Evolutionary conservation across 2,797 vertebrate species (phyloP).

Genomic region (Platalea minor): DNA sequence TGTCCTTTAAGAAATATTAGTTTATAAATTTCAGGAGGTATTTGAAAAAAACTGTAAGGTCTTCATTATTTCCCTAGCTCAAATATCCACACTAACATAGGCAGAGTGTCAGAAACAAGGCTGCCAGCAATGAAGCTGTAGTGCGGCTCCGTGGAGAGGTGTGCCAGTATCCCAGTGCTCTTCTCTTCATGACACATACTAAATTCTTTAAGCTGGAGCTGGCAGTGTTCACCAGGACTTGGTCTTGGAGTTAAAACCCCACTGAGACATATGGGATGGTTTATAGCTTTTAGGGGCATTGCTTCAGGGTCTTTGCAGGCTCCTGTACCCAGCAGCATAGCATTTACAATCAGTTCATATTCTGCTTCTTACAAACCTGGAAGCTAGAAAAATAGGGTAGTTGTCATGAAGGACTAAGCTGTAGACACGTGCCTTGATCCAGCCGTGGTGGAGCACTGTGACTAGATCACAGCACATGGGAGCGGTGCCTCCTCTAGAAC

Average conservation of each 20-base stretch:
- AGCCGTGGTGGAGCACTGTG: rapidly evolving
- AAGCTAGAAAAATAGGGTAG: neutral
- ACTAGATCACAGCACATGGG: neutral
- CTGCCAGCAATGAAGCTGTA: neutral
- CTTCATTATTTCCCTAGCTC: neutral
- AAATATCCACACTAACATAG: neutral
- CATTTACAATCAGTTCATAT: neutral
- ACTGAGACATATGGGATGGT: neutral
- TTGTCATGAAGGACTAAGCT: neutral
- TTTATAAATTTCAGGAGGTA: neutral
- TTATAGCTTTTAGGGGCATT: neutral
- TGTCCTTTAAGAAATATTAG: neutral
- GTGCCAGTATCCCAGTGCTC: neutral
- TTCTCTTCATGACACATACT: neutral
- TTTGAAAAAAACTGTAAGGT: neutral
- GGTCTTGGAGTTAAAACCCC: neutral
- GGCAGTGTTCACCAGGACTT: neutral
- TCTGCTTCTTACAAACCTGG: neutral
- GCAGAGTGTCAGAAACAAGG: neutral
- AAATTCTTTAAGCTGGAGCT: neutral
- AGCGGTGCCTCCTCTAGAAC: neutral
- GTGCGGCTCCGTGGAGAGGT: neutral
- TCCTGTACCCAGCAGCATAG: neutral
- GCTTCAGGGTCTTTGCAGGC: neutral
- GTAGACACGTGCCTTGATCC: neutral